Base-by-base conservation (phyloP, 2,797 vertebrate genomes). In the Eidolon dupreanum region DNA sequence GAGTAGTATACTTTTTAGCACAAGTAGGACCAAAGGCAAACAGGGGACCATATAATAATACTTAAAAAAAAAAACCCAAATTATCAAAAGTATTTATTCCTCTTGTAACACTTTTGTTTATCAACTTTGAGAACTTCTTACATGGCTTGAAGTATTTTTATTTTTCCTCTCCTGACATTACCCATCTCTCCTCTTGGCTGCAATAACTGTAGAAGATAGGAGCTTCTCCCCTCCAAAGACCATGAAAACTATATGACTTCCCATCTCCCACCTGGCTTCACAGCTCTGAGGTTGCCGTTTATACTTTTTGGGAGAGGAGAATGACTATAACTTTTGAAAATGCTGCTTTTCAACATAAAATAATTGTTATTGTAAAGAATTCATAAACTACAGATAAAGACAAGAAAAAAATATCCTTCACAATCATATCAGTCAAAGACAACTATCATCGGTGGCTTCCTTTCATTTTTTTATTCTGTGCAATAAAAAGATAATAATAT, bases 381-480 rank as follows among this genome's bases (percentile, higher is more conserved):
- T 90, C 17, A 49, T 82, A 77, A 86, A 57, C 33, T 65, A 53
- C 41, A 70, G 24, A 82, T 73, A 90, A 57, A 24, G 17, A 70
- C 13, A 75, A 75, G 59, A 33, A 55, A 84, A 84, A 55, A 53
- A 51, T 78, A 43, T 66, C 36, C 5, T 85, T 92, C 15, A 3
- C 2, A 61, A 19, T 74, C 28, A 59, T 68, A 57, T 46, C 65
- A 61, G 20, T 59, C 15, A 41, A 49, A 90, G 53, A 81, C 24
- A 53, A 57, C 16, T 41, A 6, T 61, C 13, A 6, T 55, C 63
- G 36, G 17, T 49, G 26, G 13, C 36, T 93, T 92, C 4, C 46
- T 75, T 68, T 46, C 26, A 46, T 71, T 90, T n/a, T 95, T 88
- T 74, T 41, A 74, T 46, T 91, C 71, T 93, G 46, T 86, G 49